phyloP scores from a whole-genome alignment of 1,140 invertebrate genomes.

The Pseudomyrmex cubaensis region DNA sequence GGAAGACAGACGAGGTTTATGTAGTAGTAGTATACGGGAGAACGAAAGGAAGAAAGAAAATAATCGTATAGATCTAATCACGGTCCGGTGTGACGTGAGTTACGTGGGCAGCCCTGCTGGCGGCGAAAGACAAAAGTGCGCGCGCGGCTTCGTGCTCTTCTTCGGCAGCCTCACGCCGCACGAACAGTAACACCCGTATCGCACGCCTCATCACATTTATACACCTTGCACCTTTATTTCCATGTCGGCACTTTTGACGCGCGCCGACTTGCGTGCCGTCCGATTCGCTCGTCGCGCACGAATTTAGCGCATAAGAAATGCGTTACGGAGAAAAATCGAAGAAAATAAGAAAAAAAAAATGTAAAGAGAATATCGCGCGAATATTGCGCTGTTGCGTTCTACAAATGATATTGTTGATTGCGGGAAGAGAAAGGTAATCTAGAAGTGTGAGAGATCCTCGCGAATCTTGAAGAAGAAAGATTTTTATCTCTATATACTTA shows the following conservation, averaged over 20 bases:
- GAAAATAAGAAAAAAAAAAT: no score
- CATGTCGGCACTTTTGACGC: conserved; percentile 58
- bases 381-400: no score
- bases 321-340: no score
- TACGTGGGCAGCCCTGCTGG: conserved; percentile 72
- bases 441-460: conserved; percentile 16
- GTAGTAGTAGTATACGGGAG: neutral
- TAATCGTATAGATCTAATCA: conserved; percentile 32
- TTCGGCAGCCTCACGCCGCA: conserved; percentile 62
- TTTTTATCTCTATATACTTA: conserved; percentile 33
- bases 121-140: conserved; percentile 75
- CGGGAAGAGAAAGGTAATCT: conserved; percentile 7
- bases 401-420: no score
- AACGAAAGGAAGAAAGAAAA: conserved; percentile 3
- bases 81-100: conserved; percentile 74
- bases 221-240: conserved; percentile 69
- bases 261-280: conserved; percentile 33
- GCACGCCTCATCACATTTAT: conserved; percentile 74
- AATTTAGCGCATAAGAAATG: conserved; percentile 11
- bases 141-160: conserved; percentile 18
- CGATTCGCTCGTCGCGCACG: conserved; percentile 20
- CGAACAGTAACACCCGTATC: conserved; percentile 73
- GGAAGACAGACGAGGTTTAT: neutral
- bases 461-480: conserved; percentile 24
- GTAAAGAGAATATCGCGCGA: no score